Conservation (phyloP, 2,113 vertebrate genomes). For the Illadopsis cleaveri region DNA sequence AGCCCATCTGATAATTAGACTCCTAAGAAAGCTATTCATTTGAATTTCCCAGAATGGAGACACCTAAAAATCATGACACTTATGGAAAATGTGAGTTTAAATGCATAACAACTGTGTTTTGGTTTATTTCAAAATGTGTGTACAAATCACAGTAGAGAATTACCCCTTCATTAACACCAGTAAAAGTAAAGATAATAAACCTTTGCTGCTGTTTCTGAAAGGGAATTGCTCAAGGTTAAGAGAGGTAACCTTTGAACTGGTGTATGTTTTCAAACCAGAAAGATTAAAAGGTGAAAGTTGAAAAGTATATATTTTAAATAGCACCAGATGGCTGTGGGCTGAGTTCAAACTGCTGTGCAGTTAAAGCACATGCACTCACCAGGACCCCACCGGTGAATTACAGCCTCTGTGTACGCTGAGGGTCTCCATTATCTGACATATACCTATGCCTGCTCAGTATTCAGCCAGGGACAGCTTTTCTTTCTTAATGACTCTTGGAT, state of each 20-base stretch:
- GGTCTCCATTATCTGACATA: slow-evolving; percentile 14
- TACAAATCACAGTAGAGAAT: slow-evolving; percentile 29
- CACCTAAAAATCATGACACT: neutral
- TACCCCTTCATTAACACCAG: slow-evolving; percentile 10
- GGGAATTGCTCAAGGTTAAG: slow-evolving; percentile 22
- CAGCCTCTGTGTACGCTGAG: neutral
- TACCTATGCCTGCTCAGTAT: neutral
- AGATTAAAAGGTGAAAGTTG: slow-evolving; percentile 57
- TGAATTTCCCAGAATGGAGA: neutral
- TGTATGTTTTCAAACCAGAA: slow-evolving; percentile 50
- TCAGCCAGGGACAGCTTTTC: neutral
- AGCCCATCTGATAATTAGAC: slow-evolving; percentile 17
- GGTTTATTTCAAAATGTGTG: slow-evolving; percentile 7
- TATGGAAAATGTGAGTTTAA: neutral
- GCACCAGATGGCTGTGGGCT: slow-evolving; percentile 26
- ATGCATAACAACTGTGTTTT: neutral
- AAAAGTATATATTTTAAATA: slow-evolving; percentile 63
- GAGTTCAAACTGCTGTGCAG: neutral
- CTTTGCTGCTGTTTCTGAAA: slow-evolving; percentile 12
- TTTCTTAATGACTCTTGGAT: slow-evolving; percentile 16
- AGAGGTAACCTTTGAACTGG: slow-evolving; percentile 51
- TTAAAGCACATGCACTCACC: neutral
- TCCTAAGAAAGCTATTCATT: neutral
- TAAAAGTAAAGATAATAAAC: slow-evolving; percentile 31
- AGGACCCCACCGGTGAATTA: slow-evolving; percentile 13